These are phyloP conservation scores for Pungitius pungitius DNA, from an alignment of 2,113 vertebrate species.

Conservation along the genomic window DNA sequence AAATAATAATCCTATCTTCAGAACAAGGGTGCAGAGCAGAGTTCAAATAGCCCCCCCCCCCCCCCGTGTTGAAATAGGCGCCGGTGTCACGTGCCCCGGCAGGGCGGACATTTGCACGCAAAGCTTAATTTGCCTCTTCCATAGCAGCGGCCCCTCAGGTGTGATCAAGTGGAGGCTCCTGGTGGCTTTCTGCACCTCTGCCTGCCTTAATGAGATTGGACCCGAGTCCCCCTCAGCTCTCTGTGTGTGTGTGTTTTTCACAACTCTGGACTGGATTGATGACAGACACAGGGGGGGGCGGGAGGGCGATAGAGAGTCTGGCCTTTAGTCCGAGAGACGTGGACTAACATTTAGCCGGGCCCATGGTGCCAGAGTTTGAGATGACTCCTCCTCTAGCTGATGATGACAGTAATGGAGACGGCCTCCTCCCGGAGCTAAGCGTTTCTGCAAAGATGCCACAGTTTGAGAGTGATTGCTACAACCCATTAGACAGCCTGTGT, in stretches of 20 bases:
- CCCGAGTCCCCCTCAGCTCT: slow-evolving; percentile 19
- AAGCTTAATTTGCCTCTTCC: slow-evolving; percentile 61
- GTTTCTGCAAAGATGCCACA: slow-evolving; percentile 46
- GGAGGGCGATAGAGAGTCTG: not conserved
- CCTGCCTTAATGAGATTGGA: slow-evolving; percentile 54
- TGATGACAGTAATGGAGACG: slow-evolving; percentile 35
- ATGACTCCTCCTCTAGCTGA: slow-evolving; percentile 28
- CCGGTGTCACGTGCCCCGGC: slow-evolving; percentile 56
- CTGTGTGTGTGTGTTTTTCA: slow-evolving; percentile 36
- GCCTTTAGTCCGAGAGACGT: slow-evolving; percentile 35
- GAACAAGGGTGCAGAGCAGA: slow-evolving; percentile 59
- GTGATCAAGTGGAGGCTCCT: slow-evolving; percentile 57
- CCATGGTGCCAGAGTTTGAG: slow-evolving; percentile 25
- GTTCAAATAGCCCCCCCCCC: slow-evolving; percentile 45
- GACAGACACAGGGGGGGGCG: not conserved
- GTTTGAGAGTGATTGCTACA: slow-evolving; percentile 42
- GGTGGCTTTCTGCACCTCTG: slow-evolving; percentile 50
- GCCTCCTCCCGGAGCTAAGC: slow-evolving; percentile 33
- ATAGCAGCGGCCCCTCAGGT: slow-evolving; percentile 64
- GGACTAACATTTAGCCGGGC: slow-evolving; percentile 50
- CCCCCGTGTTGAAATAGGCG: slow-evolving; percentile 63
- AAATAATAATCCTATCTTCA: slow-evolving; percentile 31
- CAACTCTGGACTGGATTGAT: not conserved
- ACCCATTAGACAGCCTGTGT: slow-evolving; percentile 63
- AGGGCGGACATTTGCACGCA: slow-evolving; percentile 70